These are phyloP conservation scores for Melolontha melolontha DNA, from an alignment of 2,888 invertebrate species.

Conservation along the genomic window DNA sequence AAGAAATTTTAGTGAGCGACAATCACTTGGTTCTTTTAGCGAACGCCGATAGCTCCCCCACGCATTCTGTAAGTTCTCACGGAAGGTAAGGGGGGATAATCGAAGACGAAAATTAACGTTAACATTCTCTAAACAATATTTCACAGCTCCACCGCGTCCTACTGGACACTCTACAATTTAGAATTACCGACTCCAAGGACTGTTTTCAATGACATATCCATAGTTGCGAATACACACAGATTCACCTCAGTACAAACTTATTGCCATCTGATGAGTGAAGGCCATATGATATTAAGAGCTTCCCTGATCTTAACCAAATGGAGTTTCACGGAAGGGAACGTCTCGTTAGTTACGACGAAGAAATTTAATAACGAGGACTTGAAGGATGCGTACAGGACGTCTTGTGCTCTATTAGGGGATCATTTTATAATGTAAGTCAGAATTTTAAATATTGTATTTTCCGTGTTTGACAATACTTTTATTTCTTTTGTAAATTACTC, in stretches of 20 bases:
- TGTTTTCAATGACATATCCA: conserved; percentile 77
- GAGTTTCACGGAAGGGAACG: conserved; percentile 59
- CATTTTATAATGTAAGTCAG: conserved; percentile 67
- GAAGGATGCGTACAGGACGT: conserved; percentile 65
- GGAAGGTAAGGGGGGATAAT: conserved; percentile 54
- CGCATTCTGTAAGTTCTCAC: conserved; percentile 63
- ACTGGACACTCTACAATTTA: conserved; percentile 81
- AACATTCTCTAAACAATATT: neutral
- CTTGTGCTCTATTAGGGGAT: conserved; percentile 71
- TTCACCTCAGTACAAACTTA: conserved; percentile 76
- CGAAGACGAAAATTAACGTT: neutral
- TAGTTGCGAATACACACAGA: conserved; percentile 74
- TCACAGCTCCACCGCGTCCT: conserved; percentile 61
- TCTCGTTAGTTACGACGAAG: conserved; percentile 54
- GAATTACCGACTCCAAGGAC: conserved; percentile 74
- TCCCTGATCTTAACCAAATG: conserved; percentile 63
- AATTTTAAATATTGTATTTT: conserved; percentile 3
- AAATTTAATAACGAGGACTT: conserved; percentile 62
- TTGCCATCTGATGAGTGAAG: conserved; percentile 79
- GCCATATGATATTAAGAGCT: conserved; percentile 75
- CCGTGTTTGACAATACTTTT: neutral
- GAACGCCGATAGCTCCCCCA: conserved; percentile 70
- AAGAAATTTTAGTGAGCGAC: conserved; percentile 67
- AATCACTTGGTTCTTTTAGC: conserved; percentile 70
- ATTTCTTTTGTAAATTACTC: neutral